These are phyloP conservation scores for Blastobasis lacticolella DNA, from an alignment of 2,888 invertebrate species.

Conservation along the genomic window DNA sequence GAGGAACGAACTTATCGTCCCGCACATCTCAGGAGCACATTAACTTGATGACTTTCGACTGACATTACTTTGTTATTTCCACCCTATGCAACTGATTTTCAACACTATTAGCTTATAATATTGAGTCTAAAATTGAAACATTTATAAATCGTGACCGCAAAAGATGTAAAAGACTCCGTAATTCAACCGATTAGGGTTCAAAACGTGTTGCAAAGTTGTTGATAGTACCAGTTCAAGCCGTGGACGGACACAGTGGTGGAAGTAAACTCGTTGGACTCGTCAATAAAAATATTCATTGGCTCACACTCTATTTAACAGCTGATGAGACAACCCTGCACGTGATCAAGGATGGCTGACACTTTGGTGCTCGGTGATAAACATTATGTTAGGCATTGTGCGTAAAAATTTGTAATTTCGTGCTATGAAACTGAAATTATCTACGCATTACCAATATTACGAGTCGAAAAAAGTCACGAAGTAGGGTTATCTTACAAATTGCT, in stretches of 20 bases:
- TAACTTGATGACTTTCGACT: slow-evolving; percentile 53
- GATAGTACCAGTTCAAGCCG: no score
- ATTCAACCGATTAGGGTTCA: slow-evolving; percentile 16
- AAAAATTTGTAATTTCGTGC: no score
- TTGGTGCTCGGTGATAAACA: not conserved
- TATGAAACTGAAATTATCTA: no score
- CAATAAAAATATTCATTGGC: slow-evolving; percentile 73
- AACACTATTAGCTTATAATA: slow-evolving; percentile 20
- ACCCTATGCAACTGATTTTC: not conserved
- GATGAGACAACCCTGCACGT: slow-evolving; percentile 52
- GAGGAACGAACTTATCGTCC: slow-evolving; percentile 60
- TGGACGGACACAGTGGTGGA: slow-evolving; percentile 16
- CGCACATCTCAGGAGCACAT: slow-evolving; percentile 51
- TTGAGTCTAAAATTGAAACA: not conserved
- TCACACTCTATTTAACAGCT: slow-evolving; percentile 68
- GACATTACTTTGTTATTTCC: slow-evolving; percentile 23
- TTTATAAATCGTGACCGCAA: no score
- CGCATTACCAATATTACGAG: no score
- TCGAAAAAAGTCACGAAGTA: no score
- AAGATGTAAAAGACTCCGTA: slow-evolving; percentile 20
- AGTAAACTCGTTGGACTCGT: slow-evolving; percentile 56
- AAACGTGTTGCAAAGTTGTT: slow-evolving; percentile 13
- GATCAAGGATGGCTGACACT: slow-evolving; percentile 43
- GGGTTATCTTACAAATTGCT: no score
- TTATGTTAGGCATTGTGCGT: no score